phyloP scores from a whole-genome alignment of 2,113 vertebrate species.

The Ceratotherium simum region DNA sequence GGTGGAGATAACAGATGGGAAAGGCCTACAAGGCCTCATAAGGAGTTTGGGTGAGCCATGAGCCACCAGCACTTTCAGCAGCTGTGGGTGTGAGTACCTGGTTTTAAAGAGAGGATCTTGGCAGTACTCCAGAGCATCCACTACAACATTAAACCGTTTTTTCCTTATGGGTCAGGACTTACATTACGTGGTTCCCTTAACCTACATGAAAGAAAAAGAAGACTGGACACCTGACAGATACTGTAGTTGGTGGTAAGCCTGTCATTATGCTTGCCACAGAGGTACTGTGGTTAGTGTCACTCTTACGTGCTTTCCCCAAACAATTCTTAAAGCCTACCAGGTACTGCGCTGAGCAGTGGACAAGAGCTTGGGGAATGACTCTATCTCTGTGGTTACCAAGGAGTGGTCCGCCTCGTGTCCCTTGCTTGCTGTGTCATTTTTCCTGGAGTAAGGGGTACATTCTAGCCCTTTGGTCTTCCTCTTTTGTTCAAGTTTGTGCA shows the following conservation, averaged over 20 bases:
- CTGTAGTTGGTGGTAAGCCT: background rate
- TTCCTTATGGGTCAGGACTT: background rate
- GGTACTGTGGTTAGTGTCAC: background rate
- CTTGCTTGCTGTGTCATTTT: background rate
- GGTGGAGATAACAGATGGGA: fast-evolving
- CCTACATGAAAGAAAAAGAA: background rate
- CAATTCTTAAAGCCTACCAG: background rate
- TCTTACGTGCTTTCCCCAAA: background rate
- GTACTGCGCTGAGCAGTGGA: background rate
- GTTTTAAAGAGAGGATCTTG: background rate
- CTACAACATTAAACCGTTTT: background rate
- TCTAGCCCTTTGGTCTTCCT: background rate
- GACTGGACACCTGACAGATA: background rate
- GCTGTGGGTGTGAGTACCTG: background rate
- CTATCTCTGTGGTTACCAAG: background rate
- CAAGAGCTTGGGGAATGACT: background rate
- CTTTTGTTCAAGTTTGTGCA: background rate
- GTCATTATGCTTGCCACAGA: background rate
- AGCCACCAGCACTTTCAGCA: background rate
- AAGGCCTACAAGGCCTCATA: background rate
- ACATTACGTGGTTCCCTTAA: background rate
- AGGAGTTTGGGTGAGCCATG: background rate
- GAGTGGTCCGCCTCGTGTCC: background rate
- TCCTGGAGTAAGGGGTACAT: background rate
- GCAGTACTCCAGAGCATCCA: background rate